A percentile compares a stretch with the other conserved stretches of the same genome.
These are phyloP conservation scores for Micrasema minimum DNA, from an alignment of 1,140 invertebrate genomes.

Conservation along the genomic window DNA sequence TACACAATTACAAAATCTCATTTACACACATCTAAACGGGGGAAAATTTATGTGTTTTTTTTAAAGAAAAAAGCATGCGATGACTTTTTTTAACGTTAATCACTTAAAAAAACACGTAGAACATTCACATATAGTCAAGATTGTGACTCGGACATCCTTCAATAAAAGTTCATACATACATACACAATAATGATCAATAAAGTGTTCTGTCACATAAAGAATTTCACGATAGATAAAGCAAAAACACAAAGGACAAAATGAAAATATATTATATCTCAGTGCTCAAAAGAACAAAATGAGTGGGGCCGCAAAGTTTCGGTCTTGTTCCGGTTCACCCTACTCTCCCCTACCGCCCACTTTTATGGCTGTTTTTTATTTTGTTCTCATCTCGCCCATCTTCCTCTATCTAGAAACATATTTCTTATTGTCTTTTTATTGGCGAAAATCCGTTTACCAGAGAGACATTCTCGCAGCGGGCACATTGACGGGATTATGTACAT, in stretches of 20 bases:
- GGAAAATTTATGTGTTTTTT: no score
- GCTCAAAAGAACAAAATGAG: conserved; percentile 44
- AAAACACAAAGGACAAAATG: conserved; percentile 47
- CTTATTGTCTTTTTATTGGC: conserved; percentile 54
- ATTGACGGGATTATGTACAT: no score
- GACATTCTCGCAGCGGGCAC: conserved; percentile 37
- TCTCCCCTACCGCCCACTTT: conserved; percentile 38
- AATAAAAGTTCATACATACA: no score
- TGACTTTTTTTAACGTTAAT: no score
- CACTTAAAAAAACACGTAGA: no score
- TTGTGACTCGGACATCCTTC: no score
- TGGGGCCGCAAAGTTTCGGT: conserved; percentile 50
- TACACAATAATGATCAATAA: conserved; percentile 42
- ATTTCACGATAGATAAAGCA: conserved; percentile 54
- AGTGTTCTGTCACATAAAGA: conserved; percentile 34
- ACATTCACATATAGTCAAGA: no score
- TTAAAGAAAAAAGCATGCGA: no score
- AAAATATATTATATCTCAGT: conserved; percentile 46
- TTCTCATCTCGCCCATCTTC: conserved; percentile 45
- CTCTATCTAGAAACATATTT: conserved; percentile 49
- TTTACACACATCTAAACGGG: no score
- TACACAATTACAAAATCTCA: no score
- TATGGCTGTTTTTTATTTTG: conserved; percentile 52
- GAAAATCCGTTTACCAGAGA: conserved; percentile 51
- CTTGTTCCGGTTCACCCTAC: conserved; percentile 42